Evolutionary conservation across 2,113 vertebrate species (phyloP).

Genomic region (Gracilinanus agilis): DNA sequence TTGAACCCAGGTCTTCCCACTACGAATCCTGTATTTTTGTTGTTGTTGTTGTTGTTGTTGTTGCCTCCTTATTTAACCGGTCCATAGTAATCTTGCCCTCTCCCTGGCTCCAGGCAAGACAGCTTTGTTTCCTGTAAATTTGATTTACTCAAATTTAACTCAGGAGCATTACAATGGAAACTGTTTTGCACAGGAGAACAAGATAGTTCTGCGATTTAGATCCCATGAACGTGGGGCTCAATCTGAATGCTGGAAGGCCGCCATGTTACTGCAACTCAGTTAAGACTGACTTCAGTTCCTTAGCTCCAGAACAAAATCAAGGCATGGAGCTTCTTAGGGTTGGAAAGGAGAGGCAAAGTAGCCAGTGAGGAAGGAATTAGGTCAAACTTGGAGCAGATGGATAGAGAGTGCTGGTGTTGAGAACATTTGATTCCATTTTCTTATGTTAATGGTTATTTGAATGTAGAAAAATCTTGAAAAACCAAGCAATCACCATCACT

Average conservation of each 20-base stretch:
- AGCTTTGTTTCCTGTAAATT: background rate
- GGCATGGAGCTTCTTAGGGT: background rate
- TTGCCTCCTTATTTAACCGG: background rate
- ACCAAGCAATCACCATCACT: background rate
- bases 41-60: constrained; percentile 2
- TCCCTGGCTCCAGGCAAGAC: background rate
- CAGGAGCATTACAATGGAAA: background rate
- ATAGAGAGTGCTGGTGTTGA: background rate
- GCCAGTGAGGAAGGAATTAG: background rate
- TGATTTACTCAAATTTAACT: background rate
- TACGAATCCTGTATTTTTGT: constrained; percentile 21
- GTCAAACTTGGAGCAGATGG: background rate
- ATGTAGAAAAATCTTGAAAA: background rate
- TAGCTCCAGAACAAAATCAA: background rate
- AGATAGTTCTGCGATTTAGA: background rate
- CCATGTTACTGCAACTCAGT: background rate
- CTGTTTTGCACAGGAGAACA: background rate
- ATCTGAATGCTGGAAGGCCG: background rate
- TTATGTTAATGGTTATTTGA: constrained; percentile 14
- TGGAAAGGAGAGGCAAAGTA: background rate
- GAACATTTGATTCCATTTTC: background rate
- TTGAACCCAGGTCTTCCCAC: background rate
- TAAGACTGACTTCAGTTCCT: background rate
- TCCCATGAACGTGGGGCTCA: background rate
- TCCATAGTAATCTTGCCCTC: background rate